Conservation (phyloP, 35 echinoderm and acorn worm genomes). For the Diadema setosum region DNA sequence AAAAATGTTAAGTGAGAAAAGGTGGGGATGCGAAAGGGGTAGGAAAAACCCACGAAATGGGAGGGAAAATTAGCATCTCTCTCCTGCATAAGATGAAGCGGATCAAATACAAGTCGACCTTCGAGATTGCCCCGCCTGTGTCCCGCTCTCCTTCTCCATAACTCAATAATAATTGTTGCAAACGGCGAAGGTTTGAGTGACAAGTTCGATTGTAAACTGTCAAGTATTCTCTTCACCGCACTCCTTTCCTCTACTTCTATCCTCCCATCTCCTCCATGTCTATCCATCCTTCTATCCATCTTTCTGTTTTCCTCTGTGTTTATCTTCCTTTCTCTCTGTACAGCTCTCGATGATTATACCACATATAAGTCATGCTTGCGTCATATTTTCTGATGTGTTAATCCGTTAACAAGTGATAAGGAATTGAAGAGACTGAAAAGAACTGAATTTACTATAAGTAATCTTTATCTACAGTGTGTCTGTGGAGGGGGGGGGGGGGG, state of each 20-base stretch:
- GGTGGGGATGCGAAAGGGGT: background rate
- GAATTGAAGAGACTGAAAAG: no score
- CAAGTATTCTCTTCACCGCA: background rate
- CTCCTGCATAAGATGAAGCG: background rate
- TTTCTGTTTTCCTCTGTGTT: background rate
- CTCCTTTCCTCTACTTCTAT: background rate
- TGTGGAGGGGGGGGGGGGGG: no score
- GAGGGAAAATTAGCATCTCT: background rate
- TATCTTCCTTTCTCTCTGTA: no score
- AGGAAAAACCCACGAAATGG: no score
- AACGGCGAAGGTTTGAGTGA: background rate
- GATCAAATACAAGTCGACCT: constrained; percentile 1
- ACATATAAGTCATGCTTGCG: no score
- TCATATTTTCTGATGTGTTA: no score
- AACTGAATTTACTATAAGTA: no score
- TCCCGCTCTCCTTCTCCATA: background rate
- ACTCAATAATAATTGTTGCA: constrained; percentile 9
- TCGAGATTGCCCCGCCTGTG: background rate
- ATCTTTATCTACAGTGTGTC: no score
- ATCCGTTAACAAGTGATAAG: no score
- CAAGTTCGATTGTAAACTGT: background rate
- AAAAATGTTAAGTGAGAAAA: background rate
- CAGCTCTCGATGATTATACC: no score
- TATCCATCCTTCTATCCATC: background rate
- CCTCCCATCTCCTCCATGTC: background rate